Evolutionary conservation across 2,888 invertebrate genomes (phyloP).

Genomic region (Agrotis puta): DNA sequence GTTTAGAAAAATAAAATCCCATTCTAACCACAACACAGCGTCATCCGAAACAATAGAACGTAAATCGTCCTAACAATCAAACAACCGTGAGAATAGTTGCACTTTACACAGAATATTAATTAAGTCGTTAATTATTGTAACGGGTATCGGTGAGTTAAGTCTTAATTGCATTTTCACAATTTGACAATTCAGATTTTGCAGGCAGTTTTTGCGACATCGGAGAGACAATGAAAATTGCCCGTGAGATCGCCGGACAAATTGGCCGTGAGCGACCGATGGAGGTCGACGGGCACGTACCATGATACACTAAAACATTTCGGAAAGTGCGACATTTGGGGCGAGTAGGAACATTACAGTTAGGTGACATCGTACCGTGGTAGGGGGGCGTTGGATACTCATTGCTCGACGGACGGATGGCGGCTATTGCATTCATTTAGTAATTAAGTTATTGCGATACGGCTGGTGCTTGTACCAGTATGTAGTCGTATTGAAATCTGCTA

Average conservation of each 20-base stretch:
- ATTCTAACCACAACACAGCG: background rate
- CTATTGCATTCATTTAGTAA: constrained; percentile 64
- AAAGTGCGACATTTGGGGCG: constrained; percentile 25
- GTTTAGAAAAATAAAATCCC: constrained; percentile 2
- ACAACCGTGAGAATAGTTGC: constrained; percentile 43
- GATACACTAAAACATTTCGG: constrained; percentile 47
- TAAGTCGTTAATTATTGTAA: constrained; percentile 50
- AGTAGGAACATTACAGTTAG: constrained; percentile 22
- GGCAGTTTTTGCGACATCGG: constrained; percentile 77
- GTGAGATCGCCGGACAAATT: constrained; percentile 81
- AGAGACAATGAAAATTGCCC: constrained; percentile 79
- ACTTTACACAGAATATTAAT: constrained; percentile 38
- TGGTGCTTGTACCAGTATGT: constrained; percentile 37
- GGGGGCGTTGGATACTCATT: constrained; percentile 53
- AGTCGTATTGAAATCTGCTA: constrained; percentile 52
- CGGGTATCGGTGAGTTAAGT: constrained; percentile 59
- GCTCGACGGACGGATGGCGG: constrained; percentile 50
- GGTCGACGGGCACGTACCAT: constrained; percentile 76
- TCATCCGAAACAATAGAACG: constrained; percentile 29
- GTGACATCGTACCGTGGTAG: constrained; percentile 53
- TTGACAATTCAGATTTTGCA: constrained; percentile 72
- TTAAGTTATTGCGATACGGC: constrained; percentile 63
- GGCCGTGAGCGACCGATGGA: constrained; percentile 82
- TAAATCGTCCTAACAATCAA: constrained; percentile 33
- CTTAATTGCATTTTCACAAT: constrained; percentile 74